Conservation (phyloP, 2,888 invertebrate genomes). For the Copidosoma aretas region DNA sequence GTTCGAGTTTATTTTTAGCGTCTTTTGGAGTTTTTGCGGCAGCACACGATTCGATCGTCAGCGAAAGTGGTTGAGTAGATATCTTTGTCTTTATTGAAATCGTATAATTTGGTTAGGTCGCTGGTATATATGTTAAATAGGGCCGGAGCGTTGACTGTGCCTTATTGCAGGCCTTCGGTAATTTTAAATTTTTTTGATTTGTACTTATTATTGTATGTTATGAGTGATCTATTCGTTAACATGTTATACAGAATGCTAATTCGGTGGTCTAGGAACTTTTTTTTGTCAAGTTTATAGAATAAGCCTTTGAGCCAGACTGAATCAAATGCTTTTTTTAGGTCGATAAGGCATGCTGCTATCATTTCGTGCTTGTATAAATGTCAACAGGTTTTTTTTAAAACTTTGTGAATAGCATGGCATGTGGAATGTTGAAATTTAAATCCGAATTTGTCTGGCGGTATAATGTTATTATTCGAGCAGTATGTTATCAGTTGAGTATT, state of each 20-base stretch:
- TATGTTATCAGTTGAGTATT: conserved; percentile 16
- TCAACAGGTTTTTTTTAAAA: conserved; percentile 15
- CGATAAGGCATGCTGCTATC: conserved; percentile 29
- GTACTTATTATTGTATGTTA: no score
- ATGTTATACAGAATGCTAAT: conserved; percentile 24
- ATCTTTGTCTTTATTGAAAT: neutral
- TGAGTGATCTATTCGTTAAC: conserved; percentile 24
- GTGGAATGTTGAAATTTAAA: conserved; percentile 39
- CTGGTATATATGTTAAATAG: conserved; percentile 40
- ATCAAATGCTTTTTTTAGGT: conserved; percentile 39
- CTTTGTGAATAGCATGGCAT: conserved; percentile 35
- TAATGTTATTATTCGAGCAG: conserved; percentile 26
- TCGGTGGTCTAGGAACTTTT: conserved; percentile 21
- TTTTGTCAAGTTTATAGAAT: conserved; percentile 31
- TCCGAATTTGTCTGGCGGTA: conserved; percentile 41
- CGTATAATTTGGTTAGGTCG: no score
- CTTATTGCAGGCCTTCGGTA: conserved; percentile 43
- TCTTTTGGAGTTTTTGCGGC: neutral
- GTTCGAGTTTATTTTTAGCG: conserved; percentile 12
- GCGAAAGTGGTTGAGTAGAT: conserved; percentile 36
- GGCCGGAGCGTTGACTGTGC: conserved; percentile 38
- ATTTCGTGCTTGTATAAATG: conserved; percentile 12
- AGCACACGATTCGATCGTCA: conserved; percentile 38
- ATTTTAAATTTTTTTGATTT: no score
- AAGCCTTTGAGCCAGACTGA: conserved; percentile 36